These are phyloP conservation scores for Halictus rubicundus DNA, from an alignment of 1,140 invertebrate species.

Conservation along the genomic window DNA sequence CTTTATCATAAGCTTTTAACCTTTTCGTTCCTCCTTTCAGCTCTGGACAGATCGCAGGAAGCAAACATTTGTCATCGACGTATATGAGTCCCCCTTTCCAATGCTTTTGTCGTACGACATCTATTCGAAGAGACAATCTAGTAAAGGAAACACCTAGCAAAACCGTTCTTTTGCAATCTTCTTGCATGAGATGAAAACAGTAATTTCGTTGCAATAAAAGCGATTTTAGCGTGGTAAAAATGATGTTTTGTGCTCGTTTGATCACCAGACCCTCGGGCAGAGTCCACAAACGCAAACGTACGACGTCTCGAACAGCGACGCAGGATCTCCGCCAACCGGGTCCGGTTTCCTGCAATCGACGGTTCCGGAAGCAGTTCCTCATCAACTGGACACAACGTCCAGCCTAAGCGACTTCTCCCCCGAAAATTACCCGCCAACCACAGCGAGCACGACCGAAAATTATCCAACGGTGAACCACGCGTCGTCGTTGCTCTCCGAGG, in stretches of 20 bases:
- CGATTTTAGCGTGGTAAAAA: background rate
- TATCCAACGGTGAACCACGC: slow-evolving; percentile 55
- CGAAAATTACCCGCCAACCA: slow-evolving; percentile 66
- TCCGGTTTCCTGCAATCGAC: slow-evolving; percentile 6
- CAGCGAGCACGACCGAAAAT: slow-evolving; percentile 59
- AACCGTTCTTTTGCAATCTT: too few relatives aligned
- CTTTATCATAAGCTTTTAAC: too few relatives aligned
- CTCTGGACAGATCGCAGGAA: too few relatives aligned
- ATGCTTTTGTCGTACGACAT: too few relatives aligned
- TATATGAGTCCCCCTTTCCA: too few relatives aligned
- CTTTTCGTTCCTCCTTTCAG: too few relatives aligned
- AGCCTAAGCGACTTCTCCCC: slow-evolving; percentile 56
- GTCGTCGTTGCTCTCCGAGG: slow-evolving; percentile 40
- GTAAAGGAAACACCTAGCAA: too few relatives aligned
- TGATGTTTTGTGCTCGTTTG: background rate
- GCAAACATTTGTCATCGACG: too few relatives aligned
- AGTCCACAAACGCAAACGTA: slow-evolving; percentile 55
- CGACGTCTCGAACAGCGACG: slow-evolving; percentile 53
- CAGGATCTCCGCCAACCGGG: background rate
- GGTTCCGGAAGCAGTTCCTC: slow-evolving; percentile 1
- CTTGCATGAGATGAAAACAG: too few relatives aligned
- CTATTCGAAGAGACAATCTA: too few relatives aligned
- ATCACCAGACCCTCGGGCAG: slow-evolving; percentile 45
- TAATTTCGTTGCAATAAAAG: too few relatives aligned
- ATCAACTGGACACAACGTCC: slow-evolving; percentile 22